Percentiles rank a stretch among this genome's conserved stretches.
phyloP scores from a whole-genome alignment of 1,140 invertebrate species.

The Cryptotermes secundus region DNA sequence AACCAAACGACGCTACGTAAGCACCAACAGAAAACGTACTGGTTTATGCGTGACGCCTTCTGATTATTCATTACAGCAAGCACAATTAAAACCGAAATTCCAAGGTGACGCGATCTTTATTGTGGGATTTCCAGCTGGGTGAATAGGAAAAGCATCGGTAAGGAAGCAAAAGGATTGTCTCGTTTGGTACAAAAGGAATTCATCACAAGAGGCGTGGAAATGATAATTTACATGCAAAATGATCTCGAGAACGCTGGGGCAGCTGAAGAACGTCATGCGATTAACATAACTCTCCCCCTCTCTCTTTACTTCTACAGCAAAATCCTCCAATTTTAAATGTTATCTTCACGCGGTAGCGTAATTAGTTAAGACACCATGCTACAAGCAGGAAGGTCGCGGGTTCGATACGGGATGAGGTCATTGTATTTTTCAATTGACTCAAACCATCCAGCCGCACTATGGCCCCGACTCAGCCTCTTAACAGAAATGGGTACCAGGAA shows the following conservation, averaged over 20 bases:
- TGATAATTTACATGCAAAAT: too few relatives aligned
- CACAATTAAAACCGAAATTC: constrained; percentile 11
- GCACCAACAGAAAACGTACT: background rate
- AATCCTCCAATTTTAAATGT: background rate
- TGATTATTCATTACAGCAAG: background rate
- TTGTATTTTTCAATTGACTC: too few relatives aligned
- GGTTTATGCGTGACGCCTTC: background rate
- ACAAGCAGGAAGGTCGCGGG: too few relatives aligned
- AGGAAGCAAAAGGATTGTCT: background rate
- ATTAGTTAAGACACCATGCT: too few relatives aligned
- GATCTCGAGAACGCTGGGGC: background rate
- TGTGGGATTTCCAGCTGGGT: background rate
- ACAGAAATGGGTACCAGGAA: too few relatives aligned
- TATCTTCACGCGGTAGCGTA: too few relatives aligned
- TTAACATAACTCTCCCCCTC: background rate
- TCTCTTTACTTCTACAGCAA: too few relatives aligned
- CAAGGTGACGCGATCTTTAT: background rate
- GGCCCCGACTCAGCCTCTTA: too few relatives aligned
- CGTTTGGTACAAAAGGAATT: background rate
- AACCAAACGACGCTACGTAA: background rate
- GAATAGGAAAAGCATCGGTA: background rate
- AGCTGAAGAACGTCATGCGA: background rate
- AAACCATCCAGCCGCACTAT: too few relatives aligned
- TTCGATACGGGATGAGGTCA: too few relatives aligned
- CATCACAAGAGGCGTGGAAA: background rate